phyloP scores from a whole-genome alignment of 2,888 invertebrate species.

The Euzophera pinguis region DNA sequence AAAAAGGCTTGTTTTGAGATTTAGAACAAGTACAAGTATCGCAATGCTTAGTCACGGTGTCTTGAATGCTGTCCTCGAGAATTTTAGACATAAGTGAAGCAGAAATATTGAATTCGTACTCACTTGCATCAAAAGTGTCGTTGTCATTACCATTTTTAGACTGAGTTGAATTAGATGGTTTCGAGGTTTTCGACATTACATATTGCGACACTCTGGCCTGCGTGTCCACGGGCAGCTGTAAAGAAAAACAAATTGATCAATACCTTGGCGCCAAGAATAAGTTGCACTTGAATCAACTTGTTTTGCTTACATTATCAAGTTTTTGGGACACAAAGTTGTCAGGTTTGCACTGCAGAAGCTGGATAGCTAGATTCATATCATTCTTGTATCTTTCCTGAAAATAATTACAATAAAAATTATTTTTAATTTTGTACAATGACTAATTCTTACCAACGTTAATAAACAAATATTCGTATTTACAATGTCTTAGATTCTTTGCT shows the following conservation, averaged over 20 bases:
- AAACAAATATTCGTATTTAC: too few species aligned
- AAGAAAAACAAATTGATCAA: conserved; percentile 29
- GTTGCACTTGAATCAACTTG: conserved; percentile 13
- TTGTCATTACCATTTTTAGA: conserved; percentile 61
- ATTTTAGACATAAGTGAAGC: conserved; percentile 96
- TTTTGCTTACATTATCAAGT: conserved; percentile 88
- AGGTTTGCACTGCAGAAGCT: conserved; percentile 96
- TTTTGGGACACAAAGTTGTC: conserved; percentile 96
- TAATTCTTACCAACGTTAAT: too few species aligned
- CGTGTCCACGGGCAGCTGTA: conserved; percentile 93
- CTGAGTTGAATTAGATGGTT: conserved; percentile 62
- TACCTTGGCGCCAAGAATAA: conserved; percentile 14
- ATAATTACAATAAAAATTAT: too few species aligned
- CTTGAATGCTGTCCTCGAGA: conserved; percentile 91
- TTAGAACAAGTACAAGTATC: conserved; percentile 88
- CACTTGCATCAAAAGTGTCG: conserved; percentile 79
- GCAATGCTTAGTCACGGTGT: conserved; percentile 89
- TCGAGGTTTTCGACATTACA: conserved; percentile 81
- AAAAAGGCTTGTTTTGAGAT: conserved; percentile 71
- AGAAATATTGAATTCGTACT: conserved; percentile 86
- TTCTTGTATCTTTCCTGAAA: conserved; percentile 93
- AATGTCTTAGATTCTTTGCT: too few species aligned
- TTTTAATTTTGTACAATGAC: too few species aligned
- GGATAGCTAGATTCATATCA: conserved; percentile 95
- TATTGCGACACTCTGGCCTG: conserved; percentile 93